Conservation (phyloP, 2,888 invertebrate genomes). For the Helleia helle region DNA sequence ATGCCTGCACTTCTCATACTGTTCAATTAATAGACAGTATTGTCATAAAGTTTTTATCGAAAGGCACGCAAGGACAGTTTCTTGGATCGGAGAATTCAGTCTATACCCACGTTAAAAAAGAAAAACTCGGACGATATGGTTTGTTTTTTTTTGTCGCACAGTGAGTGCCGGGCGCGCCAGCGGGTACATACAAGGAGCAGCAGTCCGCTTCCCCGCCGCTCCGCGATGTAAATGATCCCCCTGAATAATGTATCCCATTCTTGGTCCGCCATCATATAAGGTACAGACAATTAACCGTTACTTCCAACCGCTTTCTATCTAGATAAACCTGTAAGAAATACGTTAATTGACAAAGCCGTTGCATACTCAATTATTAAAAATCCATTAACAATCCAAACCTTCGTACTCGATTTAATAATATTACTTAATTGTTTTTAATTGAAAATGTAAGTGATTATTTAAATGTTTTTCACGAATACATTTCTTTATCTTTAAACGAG, state of each 20-base stretch:
- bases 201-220: constrained; percentile 52
- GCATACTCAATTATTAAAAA: constrained; percentile 14
- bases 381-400: constrained; percentile 5
- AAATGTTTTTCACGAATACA: too few species aligned
- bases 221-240: constrained; percentile 69
- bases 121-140: constrained; percentile 52
- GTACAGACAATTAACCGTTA: constrained; percentile 62
- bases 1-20: constrained; percentile 3
- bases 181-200: constrained; percentile 55
- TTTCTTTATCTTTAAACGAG: too few species aligned
- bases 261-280: constrained; percentile 58
- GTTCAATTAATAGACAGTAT: constrained; percentile 14
- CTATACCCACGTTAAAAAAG: constrained; percentile 42
- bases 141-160: constrained; percentile 46
- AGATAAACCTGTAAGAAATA: constrained; percentile 35
- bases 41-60: constrained; percentile 22
- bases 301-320: constrained; percentile 49
- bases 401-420: background rate
- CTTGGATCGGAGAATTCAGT: constrained; percentile 27
- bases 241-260: constrained; percentile 70
- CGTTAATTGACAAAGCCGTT: constrained; percentile 24
- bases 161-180: constrained; percentile 51
- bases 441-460: background rate
- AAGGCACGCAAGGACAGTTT: constrained; percentile 28
- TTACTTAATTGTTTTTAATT: constrained; percentile 1